phyloP scores from a whole-genome alignment of 2,797 vertebrate genomes.

The Micrastur ruficollis region DNA sequence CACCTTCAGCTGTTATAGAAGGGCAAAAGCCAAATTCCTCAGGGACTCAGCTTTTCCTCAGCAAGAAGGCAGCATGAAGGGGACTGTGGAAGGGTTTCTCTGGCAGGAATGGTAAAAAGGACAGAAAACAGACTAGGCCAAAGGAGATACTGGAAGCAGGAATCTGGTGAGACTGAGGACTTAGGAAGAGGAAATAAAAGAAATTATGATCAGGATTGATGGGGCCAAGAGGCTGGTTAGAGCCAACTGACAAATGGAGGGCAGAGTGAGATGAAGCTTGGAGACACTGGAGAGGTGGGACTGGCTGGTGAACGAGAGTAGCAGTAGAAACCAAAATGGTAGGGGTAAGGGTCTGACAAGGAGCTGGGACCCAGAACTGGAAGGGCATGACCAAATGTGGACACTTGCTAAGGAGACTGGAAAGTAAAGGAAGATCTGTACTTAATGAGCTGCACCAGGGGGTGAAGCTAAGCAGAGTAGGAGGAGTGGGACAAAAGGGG shows the following conservation, averaged over 20 bases:
- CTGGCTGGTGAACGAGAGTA: neutral
- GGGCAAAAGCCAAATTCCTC: neutral
- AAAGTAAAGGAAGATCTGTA: neutral
- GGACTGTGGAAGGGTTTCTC: neutral
- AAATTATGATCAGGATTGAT: neutral
- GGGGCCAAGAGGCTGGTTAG: neutral
- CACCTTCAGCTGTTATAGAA: neutral
- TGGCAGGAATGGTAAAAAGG: neutral
- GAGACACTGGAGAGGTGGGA: neutral
- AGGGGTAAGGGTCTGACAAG: neutral
- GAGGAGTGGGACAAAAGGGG: neutral
- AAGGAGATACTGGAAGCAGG: neutral
- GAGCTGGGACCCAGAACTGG: neutral
- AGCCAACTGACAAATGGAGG: neutral
- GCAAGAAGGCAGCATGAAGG: neutral
- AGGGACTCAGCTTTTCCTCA: neutral
- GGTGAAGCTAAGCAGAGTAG: neutral
- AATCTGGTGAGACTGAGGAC: neutral
- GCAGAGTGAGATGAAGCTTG: neutral
- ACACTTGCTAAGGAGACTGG: neutral
- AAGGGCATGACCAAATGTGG: neutral
- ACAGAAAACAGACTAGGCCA: neutral
- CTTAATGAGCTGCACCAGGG: neutral
- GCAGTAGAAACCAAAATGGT: neutral
- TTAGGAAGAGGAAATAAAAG: neutral